A percentile compares a stretch with the other conserved stretches of the same genome.
Conservation (phyloP, 1,140 invertebrate genomes). For the Aphelenchoides besseyi region DNA sequence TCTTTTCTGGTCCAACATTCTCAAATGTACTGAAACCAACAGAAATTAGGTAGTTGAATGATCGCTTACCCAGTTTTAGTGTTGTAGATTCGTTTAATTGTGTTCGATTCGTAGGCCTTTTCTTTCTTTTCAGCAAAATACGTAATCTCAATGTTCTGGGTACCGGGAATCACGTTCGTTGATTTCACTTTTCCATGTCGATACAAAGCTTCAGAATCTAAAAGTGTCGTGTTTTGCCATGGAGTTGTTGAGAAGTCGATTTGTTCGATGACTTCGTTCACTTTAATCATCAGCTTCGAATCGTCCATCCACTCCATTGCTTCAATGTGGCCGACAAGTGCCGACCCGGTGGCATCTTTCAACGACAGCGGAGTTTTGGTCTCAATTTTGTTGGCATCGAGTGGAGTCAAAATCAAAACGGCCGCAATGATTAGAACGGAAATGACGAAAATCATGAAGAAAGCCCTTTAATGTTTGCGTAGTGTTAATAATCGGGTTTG, state of each 20-base stretch:
- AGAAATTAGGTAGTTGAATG: constrained; percentile 11
- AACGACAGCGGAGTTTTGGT: constrained; percentile 26
- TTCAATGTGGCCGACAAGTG: constrained; percentile 39
- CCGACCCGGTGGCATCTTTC: constrained; percentile 31
- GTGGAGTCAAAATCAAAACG: constrained; percentile 46
- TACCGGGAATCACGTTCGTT: constrained; percentile 30
- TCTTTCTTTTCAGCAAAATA: constrained; percentile 18
- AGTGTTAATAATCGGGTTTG: no score
- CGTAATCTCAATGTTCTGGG: constrained; percentile 31
- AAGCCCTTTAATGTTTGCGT: no score
- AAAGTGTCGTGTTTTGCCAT: constrained; percentile 15
- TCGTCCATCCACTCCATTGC: constrained; percentile 46
- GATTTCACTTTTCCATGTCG: constrained; percentile 44
- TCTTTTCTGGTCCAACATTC: constrained; percentile 48
- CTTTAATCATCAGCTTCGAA: constrained; percentile 34
- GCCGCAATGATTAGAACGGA: constrained; percentile 42
- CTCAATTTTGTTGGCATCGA: constrained; percentile 25
- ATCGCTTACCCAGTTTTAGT: constrained; percentile 31
- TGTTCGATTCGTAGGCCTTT: constrained; percentile 25
- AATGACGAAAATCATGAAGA: constrained; percentile 42
- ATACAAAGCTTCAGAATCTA: constrained; percentile 40
- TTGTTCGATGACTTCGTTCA: constrained; percentile 36
- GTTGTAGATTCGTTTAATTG: constrained; percentile 44
- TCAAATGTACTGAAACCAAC: constrained; percentile 41
- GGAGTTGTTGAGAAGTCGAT: constrained; percentile 32